Conservation (phyloP, 1,140 invertebrate genomes). For the Andrena cerasifolii region DNA sequence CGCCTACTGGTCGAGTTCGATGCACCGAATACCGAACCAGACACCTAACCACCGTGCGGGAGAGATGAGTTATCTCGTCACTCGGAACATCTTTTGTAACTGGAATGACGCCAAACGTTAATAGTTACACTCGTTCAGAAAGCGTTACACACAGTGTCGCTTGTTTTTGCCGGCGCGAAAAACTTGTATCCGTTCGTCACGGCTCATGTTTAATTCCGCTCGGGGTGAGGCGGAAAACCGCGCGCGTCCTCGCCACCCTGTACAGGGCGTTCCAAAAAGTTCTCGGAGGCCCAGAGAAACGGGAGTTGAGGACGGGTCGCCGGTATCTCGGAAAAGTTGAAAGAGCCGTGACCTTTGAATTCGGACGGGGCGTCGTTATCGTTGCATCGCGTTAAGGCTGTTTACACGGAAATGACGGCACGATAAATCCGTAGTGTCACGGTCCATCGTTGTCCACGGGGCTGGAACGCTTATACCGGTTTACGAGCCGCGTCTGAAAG, state of each 20-base stretch:
- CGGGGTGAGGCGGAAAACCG: too few relatives aligned
- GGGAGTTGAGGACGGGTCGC: too few relatives aligned
- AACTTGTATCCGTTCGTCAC: neutral
- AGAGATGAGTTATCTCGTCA: slow-evolving; percentile 26
- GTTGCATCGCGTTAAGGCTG: slow-evolving; percentile 42
- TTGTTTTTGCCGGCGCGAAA: neutral
- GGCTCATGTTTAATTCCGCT: too few relatives aligned
- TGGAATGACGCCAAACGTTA: slow-evolving; percentile 44
- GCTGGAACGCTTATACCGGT: slow-evolving; percentile 58
- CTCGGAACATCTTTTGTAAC: slow-evolving; percentile 35
- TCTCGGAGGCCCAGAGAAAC: too few relatives aligned
- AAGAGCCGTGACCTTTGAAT: neutral
- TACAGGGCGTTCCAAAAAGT: too few relatives aligned
- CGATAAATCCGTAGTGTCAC: slow-evolving; percentile 67
- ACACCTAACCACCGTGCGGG: slow-evolving; percentile 11
- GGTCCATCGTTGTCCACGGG: slow-evolving; percentile 59
- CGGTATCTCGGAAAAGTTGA: neutral
- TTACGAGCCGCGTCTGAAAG: slow-evolving; percentile 45
- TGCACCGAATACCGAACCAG: neutral
- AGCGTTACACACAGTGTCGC: slow-evolving; percentile 10
- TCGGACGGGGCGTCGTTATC: slow-evolving; percentile 26
- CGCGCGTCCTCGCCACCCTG: neutral
- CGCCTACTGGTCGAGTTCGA: neutral
- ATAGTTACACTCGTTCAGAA: slow-evolving; percentile 42
- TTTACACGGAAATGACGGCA: slow-evolving; percentile 66